Evolutionary conservation across 2,888 invertebrate species (phyloP), one percentile per base, ranked within the genome.

Genomic region (Tetanocera ferruginea): DNA sequence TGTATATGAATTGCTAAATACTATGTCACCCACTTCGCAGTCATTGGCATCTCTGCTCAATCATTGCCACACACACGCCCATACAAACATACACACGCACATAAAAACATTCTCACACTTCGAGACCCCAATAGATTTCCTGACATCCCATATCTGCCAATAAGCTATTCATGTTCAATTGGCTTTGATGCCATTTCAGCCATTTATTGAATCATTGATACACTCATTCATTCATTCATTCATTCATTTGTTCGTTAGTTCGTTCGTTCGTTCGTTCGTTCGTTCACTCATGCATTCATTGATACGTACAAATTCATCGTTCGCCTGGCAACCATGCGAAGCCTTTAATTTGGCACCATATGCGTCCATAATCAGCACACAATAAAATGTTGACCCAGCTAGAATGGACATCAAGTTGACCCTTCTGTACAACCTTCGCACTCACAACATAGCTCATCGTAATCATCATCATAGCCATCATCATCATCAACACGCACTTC

Each of bases 291-390:
- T 19, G 17, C 67, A 37, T 9, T 34, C 67, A 28, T 23, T 60
- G 25, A 60, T 60, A 28, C 23, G 23, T 8, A 34, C 67, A 34
- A 23, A n/a, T 37, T 34, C 34, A 66, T 19, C 66, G 37, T 43
- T 37, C 67, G 67, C 19, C 23, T 34, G 34, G n/a, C 31, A 25
- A 60, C 17, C 23, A 28, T 60, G 60, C 60, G 25, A 28, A 43
- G 11, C 9, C n/a, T 69, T 69, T 69, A 23, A 69, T 17, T 69
- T 69, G 69, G 11, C 52, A 51, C 69, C 49, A 66, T 31, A 28
- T 75, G 73, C 67, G n/a, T 51, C 49, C 25, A 25, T 49, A 52
- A 75, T 31, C 62, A 52, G 23, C 34, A 31, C n/a, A 74, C 51
- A 66, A 62, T 62, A 28, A 25, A 62, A 25, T 14, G 31, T 19